phyloP scores from a whole-genome alignment of 2,113 vertebrate genomes.

The Butorides virescens region DNA sequence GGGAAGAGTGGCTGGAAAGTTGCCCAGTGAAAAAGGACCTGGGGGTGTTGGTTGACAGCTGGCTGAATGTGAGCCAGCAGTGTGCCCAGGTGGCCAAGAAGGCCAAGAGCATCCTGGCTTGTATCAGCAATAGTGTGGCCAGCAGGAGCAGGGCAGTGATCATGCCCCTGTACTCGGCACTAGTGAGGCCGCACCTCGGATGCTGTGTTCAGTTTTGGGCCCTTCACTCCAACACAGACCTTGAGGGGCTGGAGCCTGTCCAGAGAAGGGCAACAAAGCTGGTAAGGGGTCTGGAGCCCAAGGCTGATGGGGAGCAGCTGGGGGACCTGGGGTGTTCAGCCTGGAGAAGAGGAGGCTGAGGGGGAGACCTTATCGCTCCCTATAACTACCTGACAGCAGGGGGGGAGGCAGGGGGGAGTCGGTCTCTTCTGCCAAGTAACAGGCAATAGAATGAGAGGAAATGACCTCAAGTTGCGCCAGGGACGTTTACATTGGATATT shows the following conservation, averaged over 20 bases:
- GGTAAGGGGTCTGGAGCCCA: neutral
- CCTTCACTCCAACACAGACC: neutral
- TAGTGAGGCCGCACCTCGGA: neutral
- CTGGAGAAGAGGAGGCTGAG: neutral
- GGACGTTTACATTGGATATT: neutral
- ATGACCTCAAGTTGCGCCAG: rapidly evolving
- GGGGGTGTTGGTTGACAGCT: neutral
- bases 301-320: rapidly evolving
- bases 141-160: neutral
- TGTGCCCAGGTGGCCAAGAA: neutral
- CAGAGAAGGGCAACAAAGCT: neutral
- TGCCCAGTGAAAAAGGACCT: neutral
- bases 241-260: rapidly evolving
- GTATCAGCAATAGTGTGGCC: neutral
- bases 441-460: neutral
- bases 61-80: neutral
- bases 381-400: neutral
- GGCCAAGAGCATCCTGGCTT: neutral
- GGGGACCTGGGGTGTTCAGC: neutral
- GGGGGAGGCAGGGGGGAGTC: rapidly evolving
- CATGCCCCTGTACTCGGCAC: rapidly evolving
- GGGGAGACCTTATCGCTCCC: neutral
- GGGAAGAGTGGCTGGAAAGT: neutral
- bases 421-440: neutral
- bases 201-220: neutral